A percentile compares a stretch with the other conserved stretches of the same genome.
These are phyloP conservation scores for Promerops cafer DNA, from an alignment of 2,113 vertebrate species.

Conservation along the genomic window DNA sequence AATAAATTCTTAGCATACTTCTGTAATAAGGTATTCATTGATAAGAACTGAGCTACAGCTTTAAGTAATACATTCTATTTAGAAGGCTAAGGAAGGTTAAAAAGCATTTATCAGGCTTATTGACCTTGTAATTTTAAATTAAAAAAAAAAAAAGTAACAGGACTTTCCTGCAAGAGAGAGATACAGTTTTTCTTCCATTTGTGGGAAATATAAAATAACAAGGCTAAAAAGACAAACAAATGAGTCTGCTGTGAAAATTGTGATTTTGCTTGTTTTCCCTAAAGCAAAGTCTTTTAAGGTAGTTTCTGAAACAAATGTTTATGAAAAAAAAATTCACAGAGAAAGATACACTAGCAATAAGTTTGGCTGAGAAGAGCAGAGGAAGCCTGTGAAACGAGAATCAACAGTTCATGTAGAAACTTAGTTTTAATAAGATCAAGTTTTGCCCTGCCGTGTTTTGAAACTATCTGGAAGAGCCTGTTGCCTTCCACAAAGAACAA, in stretches of 20 bases:
- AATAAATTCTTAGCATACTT: background rate
- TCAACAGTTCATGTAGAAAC: constrained; percentile 10
- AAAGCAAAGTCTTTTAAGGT: background rate
- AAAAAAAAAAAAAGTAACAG: background rate
- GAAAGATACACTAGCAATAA: background rate
- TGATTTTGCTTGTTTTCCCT: background rate
- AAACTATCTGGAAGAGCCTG: constrained; percentile 57
- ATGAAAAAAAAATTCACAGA: background rate
- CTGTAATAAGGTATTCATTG: background rate
- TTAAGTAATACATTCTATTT: background rate
- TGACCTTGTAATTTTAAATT: background rate
- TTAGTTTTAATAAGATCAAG: constrained; percentile 44
- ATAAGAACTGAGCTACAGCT: background rate
- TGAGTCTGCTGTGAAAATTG: background rate
- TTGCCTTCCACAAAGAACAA: constrained; percentile 58
- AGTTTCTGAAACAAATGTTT: background rate
- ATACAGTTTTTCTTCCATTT: background rate
- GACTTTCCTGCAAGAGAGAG: background rate
- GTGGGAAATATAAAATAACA: background rate
- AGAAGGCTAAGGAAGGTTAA: background rate
- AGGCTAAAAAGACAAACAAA: background rate
- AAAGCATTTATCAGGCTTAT: background rate
- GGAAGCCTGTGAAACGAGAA: background rate
- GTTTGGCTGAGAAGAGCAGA: background rate
- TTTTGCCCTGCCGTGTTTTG: constrained; percentile 46